phyloP scores from a whole-genome alignment of 2,888 invertebrate species.

The Acleris holmiana region DNA sequence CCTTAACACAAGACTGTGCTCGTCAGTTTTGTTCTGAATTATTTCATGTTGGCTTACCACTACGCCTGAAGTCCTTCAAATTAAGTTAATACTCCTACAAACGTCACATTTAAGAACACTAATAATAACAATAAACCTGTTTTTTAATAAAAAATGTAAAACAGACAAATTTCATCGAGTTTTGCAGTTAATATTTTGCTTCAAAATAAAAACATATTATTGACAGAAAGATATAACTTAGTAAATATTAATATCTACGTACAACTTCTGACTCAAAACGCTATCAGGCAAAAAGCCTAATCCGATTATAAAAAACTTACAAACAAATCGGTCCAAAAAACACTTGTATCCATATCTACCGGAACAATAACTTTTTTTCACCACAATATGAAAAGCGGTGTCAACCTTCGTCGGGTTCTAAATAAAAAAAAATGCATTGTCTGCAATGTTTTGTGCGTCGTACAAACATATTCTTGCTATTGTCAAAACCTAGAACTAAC shows the following conservation, averaged over 20 bases:
- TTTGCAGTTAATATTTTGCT: neutral
- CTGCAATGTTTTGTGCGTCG: conserved; percentile 32
- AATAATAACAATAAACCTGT: too few species aligned
- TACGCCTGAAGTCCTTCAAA: too few species aligned
- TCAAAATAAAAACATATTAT: neutral
- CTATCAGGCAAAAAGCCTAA: conserved; percentile 8
- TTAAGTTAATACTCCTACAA: too few species aligned
- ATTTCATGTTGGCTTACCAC: too few species aligned
- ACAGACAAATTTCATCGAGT: too few species aligned
- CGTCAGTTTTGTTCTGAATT: too few species aligned
- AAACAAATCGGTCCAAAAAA: conserved; percentile 39
- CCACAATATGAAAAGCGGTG: conserved; percentile 60
- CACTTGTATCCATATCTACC: conserved; percentile 51
- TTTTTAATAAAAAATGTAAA: too few species aligned
- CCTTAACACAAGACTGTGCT: too few species aligned
- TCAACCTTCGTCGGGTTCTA: conserved; percentile 47
- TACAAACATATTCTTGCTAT: conserved; percentile 5
- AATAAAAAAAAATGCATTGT: conserved; percentile 42
- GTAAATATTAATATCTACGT: neutral
- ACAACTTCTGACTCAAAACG: neutral
- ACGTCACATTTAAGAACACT: too few species aligned
- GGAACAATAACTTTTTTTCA: conserved; percentile 47
- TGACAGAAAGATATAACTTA: neutral
- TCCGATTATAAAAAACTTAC: conserved; percentile 26
- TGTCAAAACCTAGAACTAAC: neutral